phyloP scores from a whole-genome alignment of 1,140 invertebrate species.

The Cydia strobilella region DNA sequence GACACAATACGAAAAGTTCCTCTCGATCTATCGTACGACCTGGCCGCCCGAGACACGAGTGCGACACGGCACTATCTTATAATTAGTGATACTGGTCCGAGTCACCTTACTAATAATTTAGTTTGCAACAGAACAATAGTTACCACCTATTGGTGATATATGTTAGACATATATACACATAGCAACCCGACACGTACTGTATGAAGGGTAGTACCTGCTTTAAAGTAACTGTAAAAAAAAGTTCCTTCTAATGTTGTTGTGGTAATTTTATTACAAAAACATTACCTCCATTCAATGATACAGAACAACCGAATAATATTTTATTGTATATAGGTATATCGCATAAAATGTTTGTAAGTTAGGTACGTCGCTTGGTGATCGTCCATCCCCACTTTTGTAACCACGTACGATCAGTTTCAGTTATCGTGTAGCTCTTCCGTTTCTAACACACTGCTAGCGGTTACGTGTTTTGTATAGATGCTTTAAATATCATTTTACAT shows the following conservation, averaged over 20 bases:
- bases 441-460: conserved; percentile 5
- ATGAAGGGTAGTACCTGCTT: conserved; percentile 46
- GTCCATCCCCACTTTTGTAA: conserved; percentile 18
- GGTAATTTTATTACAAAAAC: conserved; percentile 49
- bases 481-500: conserved; percentile 7
- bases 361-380: neutral
- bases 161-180: conserved; percentile 34
- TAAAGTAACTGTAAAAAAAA: conserved; percentile 39
- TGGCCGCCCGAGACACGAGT: conserved; percentile 5
- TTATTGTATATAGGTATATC: conserved; percentile 9
- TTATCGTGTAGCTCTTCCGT: neutral
- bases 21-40: neutral
- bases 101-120: conserved; percentile 12
- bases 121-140: conserved; percentile 22
- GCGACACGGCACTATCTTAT: neutral
- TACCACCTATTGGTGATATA: conserved; percentile 21
- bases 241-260: conserved; percentile 52
- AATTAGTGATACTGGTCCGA: neutral
- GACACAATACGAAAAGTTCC: neutral
- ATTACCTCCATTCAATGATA: conserved; percentile 2
- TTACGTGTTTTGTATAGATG: neutral
- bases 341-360: conserved; percentile 5
- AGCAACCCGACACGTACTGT: conserved; percentile 38
- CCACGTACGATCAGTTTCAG: neutral
- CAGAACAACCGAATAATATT: conserved; percentile 9